Base-by-base conservation (phyloP, 2,113 vertebrate species). In the Prolemur simus region DNA sequence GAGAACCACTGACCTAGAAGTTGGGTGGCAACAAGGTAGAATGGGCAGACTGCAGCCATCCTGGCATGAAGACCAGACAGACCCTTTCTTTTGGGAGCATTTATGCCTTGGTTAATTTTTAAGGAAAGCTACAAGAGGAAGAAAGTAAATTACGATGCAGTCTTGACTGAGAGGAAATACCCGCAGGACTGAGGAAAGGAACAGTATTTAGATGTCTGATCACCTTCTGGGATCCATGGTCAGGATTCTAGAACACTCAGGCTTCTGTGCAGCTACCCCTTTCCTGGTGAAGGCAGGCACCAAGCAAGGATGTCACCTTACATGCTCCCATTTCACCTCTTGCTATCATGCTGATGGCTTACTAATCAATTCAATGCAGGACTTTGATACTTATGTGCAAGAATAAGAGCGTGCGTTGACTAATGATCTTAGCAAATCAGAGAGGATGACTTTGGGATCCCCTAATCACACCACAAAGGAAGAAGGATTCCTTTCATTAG, bases 351-450 rank as follows among this genome's bases (percentile, higher is more conserved):
- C 73, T 21, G 17, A 47, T 49, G 66, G 76, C 91, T 92, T 82
- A 76, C 80, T 89, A 93, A 97, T 83, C 86, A 86, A 89, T 89
- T 88, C 83, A 87, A 82, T n/a, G 49, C 21, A 64, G 21, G n/a
- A 29, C 52, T 23, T 49, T 81, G 68, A 88, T 56, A 86, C 56
- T 77, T 78, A 78, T 64, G 20, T 45, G 54, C 87, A 63, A 78
- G 95, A 63, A 68, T 49, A 29, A 95, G 54, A 74, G 60, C 8
- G 5, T 42, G 60, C 20, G 52, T 0, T 86, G 77, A 92, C 89
- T 92, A 52, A 82, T 64, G 56, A 89, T 93, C 83, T 88, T 34
- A 74, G 54, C 63, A 86, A 52, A 96, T 86, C 88, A 68, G 27
- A 86, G 39, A 68, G 1, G 49, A 88, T 25, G 60, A 42, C 76